These are phyloP conservation scores for Chrysolophus pictus DNA, from an alignment of 2,797 vertebrate species.

Conservation along the genomic window DNA sequence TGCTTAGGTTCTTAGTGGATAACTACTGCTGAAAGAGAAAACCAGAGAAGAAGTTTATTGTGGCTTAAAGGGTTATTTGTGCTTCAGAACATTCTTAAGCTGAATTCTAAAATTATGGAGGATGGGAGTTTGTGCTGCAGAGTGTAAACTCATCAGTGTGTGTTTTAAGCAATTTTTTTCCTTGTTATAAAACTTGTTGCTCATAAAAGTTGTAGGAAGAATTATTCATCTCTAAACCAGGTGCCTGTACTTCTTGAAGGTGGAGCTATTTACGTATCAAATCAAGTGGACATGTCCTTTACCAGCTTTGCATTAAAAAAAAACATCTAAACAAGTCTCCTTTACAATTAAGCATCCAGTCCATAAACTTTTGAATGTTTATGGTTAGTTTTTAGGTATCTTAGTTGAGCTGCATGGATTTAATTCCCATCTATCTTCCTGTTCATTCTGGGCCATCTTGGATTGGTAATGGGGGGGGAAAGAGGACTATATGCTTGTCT, in stretches of 20 bases:
- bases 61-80: neutral
- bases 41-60: neutral
- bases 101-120: neutral
- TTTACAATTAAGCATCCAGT: neutral
- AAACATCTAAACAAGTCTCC: neutral
- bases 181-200: neutral
- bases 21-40: neutral
- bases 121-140: neutral
- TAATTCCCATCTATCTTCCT: neutral
- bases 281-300: neutral
- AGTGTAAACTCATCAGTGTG: accelerated
- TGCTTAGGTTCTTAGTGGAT: neutral
- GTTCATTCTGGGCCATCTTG: neutral
- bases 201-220: neutral
- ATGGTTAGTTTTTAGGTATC: neutral
- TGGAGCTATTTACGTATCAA: neutral
- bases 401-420: too few relatives aligned
- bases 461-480: too few relatives aligned
- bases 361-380: neutral
- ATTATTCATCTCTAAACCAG: neutral
- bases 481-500: neutral
- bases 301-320: neutral
- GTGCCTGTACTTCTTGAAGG: neutral
- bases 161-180: neutral
- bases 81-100: neutral